These are phyloP conservation scores for Leptosomus discolor DNA, from an alignment of 2,113 vertebrate species.

Conservation along the genomic window DNA sequence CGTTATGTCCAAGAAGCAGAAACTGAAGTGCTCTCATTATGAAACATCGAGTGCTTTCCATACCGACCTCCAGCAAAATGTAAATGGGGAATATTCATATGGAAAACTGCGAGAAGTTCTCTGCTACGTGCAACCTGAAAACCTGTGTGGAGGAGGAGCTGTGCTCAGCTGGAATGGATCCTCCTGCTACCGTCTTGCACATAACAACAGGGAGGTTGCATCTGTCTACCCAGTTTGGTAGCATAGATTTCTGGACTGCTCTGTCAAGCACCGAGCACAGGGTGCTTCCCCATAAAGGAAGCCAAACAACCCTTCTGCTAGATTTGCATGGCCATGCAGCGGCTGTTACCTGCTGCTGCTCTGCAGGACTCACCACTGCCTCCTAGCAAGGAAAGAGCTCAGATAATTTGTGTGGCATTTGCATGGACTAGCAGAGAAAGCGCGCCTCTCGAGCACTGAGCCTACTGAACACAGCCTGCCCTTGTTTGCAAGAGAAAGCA, in stretches of 20 bases:
- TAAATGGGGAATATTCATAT: background rate
- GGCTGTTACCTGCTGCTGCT: background rate
- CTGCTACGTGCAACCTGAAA: background rate
- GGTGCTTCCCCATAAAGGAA: background rate
- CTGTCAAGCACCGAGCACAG: accelerated
- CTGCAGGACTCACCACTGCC: background rate
- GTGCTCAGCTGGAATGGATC: background rate
- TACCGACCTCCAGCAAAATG: background rate
- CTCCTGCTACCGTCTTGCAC: accelerated
- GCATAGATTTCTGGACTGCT: background rate
- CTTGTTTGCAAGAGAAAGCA: background rate
- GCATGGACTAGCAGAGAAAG: background rate
- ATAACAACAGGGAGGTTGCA: accelerated
- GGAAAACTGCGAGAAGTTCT: background rate
- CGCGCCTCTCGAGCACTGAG: accelerated
- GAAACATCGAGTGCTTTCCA: background rate
- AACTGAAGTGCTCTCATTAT: background rate
- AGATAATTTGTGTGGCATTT: background rate
- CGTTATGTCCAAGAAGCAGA: background rate
- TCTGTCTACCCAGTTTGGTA: background rate
- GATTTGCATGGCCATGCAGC: background rate
- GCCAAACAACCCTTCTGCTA: background rate
- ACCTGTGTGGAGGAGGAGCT: background rate
- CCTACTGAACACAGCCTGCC: background rate
- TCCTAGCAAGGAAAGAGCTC: background rate